Evolutionary conservation across 2,797 vertebrate genomes (phyloP).

Genomic region (Lagorchestes hirsutus): DNA sequence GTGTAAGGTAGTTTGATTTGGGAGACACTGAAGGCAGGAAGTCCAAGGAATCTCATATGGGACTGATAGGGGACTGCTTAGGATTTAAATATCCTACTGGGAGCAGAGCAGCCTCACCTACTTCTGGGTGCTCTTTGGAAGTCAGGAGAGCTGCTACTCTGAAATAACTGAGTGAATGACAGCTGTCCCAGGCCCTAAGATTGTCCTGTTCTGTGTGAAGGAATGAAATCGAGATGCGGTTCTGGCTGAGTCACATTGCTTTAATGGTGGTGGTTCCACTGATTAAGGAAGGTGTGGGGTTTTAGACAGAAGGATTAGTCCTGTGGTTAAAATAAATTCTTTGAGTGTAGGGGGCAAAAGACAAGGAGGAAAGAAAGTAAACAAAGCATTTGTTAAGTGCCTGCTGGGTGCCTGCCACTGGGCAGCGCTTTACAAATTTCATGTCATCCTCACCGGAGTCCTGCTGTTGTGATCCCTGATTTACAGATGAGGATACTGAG

Average conservation of each 20-base stretch:
- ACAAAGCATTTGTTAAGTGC: too few species aligned
- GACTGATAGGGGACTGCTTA: background rate
- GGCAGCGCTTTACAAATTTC: too few species aligned
- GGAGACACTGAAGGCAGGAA: background rate
- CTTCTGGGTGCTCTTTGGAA: constrained; percentile 27
- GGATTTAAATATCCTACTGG: background rate
- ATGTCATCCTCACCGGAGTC: too few species aligned
- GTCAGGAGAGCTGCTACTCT: constrained; percentile 8
- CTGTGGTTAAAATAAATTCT: background rate
- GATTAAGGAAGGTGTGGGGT: constrained; percentile 27
- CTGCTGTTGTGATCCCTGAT: background rate
- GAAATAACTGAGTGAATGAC: constrained; percentile 26
- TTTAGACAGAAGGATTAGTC: constrained; percentile 34
- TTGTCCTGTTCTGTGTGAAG: constrained; percentile 10
- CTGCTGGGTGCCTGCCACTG: too few species aligned
- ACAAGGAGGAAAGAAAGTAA: too few species aligned
- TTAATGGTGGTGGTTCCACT: background rate
- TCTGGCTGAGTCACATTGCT: constrained; percentile 16
- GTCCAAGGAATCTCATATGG: background rate
- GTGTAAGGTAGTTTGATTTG: constrained; percentile 19
- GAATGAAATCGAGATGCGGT: constrained; percentile 34
- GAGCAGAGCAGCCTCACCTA: constrained; percentile 4
- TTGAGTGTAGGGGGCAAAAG: background rate
- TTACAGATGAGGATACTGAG: background rate
- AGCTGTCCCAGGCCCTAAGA: background rate